phyloP scores from a whole-genome alignment of 2,888 invertebrate genomes.

The Heliconius sara region DNA sequence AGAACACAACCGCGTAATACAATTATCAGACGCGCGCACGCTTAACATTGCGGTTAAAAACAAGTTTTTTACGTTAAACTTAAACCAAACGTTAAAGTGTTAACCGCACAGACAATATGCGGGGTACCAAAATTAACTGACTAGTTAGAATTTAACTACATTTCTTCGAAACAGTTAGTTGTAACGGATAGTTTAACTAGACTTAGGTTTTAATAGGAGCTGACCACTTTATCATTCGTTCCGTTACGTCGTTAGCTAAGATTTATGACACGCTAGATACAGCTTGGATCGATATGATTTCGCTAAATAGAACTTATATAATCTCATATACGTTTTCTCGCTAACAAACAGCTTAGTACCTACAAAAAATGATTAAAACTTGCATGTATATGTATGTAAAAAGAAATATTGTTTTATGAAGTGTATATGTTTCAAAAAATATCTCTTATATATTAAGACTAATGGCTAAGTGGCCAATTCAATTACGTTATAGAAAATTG shows the following conservation, averaged over 20 bases:
- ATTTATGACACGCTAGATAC: constrained; percentile 19
- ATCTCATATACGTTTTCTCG: not conserved
- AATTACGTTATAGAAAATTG: too few relatives aligned
- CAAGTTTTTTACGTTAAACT: constrained; percentile 58
- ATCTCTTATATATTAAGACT: too few relatives aligned
- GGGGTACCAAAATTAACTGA: constrained; percentile 37
- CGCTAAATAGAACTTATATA: not conserved
- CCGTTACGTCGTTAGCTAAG: constrained; percentile 23
- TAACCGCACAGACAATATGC: constrained; percentile 59
- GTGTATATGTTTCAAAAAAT: too few relatives aligned
- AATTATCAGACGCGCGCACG: constrained; percentile 57
- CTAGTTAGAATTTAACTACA: constrained; percentile 22
- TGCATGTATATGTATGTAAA: too few relatives aligned
- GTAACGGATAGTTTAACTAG: constrained; percentile 12
- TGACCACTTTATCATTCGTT: constrained; percentile 21
- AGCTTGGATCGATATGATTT: not conserved
- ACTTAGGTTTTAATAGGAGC: constrained; percentile 21
- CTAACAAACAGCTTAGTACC: not conserved
- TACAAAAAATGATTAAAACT: too few relatives aligned
- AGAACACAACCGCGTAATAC: constrained; percentile 58
- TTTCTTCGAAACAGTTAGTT: constrained; percentile 3
- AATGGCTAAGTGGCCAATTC: too few relatives aligned
- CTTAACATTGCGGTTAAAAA: constrained; percentile 64
- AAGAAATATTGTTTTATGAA: too few relatives aligned
- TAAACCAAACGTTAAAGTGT: constrained; percentile 66